These are phyloP conservation scores for Tetrao urogallus DNA, from an alignment of 2,113 vertebrate species.

Conservation along the genomic window DNA sequence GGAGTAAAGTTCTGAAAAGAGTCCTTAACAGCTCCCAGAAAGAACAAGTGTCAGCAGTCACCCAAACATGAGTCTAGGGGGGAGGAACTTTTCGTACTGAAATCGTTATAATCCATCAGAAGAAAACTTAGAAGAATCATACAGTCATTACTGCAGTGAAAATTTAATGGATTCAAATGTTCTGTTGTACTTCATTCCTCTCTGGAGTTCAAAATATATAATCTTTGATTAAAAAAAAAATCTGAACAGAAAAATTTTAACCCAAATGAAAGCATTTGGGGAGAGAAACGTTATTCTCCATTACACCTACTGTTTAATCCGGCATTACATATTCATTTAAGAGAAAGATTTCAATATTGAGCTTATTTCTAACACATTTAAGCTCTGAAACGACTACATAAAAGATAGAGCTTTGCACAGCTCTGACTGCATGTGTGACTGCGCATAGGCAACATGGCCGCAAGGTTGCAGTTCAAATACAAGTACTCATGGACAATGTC, in stretches of 20 bases:
- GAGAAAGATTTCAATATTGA: background rate
- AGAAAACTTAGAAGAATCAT: background rate
- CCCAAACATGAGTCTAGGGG: background rate
- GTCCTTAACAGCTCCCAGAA: background rate
- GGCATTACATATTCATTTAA: background rate
- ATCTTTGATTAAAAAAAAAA: background rate
- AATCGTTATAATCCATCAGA: background rate
- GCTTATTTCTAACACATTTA: background rate
- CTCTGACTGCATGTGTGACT: background rate
- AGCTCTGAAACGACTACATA: background rate
- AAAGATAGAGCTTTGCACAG: background rate
- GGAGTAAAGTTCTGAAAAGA: background rate
- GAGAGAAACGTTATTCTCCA: background rate
- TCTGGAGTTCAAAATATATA: background rate
- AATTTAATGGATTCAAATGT: background rate
- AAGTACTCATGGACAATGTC: background rate
- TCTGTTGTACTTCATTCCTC: background rate
- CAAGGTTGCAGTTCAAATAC: background rate
- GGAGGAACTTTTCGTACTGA: slow-evolving; percentile 2
- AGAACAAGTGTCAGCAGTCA: background rate
- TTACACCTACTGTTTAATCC: background rate
- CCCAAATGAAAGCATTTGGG: background rate
- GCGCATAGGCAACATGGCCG: background rate
- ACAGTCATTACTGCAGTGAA: background rate
- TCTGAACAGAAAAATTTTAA: background rate